Evolutionary conservation across 1,140 invertebrate genomes (phyloP).

Genomic region (Araneus ventricosus): DNA sequence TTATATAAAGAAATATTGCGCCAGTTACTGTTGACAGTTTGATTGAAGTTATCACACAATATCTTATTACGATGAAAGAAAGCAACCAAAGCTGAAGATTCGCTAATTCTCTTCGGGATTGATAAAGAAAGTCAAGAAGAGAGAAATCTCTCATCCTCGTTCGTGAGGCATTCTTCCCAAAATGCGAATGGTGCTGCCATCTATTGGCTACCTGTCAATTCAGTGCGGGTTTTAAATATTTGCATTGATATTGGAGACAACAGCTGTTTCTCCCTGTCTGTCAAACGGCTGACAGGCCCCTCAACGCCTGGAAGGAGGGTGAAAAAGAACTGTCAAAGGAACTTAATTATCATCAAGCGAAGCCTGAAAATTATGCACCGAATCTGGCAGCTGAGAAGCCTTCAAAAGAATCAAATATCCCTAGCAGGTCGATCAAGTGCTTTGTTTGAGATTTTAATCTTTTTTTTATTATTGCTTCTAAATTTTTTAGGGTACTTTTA

Average conservation of each 20-base stretch:
- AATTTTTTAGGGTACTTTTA: not conserved
- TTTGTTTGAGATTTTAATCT: conserved; percentile 28
- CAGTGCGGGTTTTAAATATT: conserved; percentile 53
- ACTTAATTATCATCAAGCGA: conserved; percentile 67
- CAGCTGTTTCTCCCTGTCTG: conserved; percentile 63
- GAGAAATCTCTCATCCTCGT: not conserved
- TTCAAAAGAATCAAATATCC: conserved; percentile 40
- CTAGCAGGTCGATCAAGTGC: conserved; percentile 17
- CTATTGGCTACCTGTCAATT: conserved; percentile 42
- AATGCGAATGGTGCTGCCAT: conserved; percentile 57
- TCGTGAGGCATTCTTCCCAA: not conserved
- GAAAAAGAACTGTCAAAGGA: conserved; percentile 57
- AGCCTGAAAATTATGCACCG: conserved; percentile 62
- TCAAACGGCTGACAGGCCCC: conserved; percentile 57
- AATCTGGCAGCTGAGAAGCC: conserved; percentile 45
- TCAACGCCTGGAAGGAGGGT: conserved; percentile 19
- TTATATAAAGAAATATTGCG: no score
- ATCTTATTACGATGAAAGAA: not conserved
- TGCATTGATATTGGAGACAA: conserved; percentile 64
- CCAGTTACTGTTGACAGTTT: no score
- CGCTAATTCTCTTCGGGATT: not conserved
- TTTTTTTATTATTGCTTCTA: not conserved
- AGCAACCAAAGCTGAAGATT: not conserved
- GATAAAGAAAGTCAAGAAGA: not conserved
- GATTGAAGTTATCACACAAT: not conserved